Evolutionary conservation across 1,140 invertebrate genomes (phyloP).

Genomic region (Drosophila lacteicornis): DNA sequence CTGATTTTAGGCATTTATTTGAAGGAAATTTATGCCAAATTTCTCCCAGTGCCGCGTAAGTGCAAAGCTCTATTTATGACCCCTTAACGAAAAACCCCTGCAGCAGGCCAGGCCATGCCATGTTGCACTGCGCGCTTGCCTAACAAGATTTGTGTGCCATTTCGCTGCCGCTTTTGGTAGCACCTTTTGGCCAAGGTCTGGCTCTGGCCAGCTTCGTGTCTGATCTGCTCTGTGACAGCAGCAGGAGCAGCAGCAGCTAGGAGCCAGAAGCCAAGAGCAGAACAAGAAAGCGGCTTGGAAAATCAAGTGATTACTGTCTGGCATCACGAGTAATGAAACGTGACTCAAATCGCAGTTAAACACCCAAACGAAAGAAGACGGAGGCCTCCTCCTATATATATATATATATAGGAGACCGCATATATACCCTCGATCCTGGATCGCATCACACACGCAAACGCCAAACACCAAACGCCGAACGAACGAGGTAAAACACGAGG

Average conservation of each 20-base stretch:
- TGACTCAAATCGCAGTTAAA: conserved; percentile 83
- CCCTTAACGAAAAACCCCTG: conserved; percentile 12
- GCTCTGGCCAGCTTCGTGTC: conserved; percentile 45
- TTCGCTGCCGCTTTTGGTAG: conserved; percentile 56
- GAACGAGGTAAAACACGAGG: conserved; percentile 69
- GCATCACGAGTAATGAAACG: conserved; percentile 82
- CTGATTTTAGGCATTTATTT: no score
- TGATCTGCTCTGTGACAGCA: conserved; percentile 53
- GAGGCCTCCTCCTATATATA: conserved; percentile 1
- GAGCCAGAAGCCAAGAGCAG: conserved; percentile 4
- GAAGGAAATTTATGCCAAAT: not conserved
- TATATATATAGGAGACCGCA: not conserved
- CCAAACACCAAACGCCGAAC: conserved; percentile 32
- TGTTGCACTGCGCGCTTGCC: conserved; percentile 28
- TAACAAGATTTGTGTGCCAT: conserved; percentile 55
- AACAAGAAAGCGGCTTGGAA: conserved; percentile 53
- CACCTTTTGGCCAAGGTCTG: conserved; percentile 46
- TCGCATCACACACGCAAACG: conserved; percentile 47
- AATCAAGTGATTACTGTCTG: conserved; percentile 83
- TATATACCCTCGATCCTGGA: conserved; percentile 8
- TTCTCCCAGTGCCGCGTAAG: conserved; percentile 11
- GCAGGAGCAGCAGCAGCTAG: conserved; percentile 29
- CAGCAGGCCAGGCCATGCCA: not conserved
- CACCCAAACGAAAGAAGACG: conserved; percentile 48
- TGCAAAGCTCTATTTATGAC: conserved; percentile 42